phyloP scores from a whole-genome alignment of 2,113 vertebrate genomes.

The Neolamprologus sp. region DNA sequence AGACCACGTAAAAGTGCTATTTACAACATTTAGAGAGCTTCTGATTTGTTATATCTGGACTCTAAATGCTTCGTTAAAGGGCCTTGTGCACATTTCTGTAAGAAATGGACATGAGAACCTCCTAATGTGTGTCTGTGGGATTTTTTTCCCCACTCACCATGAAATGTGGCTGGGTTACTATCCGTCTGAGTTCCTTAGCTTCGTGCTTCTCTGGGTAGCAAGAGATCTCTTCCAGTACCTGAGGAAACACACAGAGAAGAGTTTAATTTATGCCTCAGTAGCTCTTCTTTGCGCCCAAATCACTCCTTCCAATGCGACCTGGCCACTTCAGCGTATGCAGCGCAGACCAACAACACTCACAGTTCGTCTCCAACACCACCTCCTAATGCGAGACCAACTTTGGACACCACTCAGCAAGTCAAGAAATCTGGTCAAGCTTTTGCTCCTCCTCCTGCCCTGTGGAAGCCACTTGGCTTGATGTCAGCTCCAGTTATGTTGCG shows the following conservation, averaged over 20 bases:
- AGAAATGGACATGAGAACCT: background rate
- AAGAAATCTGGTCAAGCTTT: background rate
- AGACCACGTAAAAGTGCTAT: background rate
- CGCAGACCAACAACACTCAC: background rate
- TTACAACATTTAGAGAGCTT: background rate
- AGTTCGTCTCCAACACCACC: background rate
- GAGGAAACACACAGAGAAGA: constrained; percentile 16
- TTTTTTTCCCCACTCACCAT: constrained; percentile 80
- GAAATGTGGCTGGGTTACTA: constrained; percentile 98
- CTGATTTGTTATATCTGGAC: background rate
- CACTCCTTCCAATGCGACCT: background rate
- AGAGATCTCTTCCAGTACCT: constrained; percentile 99
- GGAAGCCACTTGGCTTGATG: constrained; percentile 18
- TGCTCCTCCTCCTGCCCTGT: background rate
- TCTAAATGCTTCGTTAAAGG: background rate
- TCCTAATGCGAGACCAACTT: background rate
- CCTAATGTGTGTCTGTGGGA: background rate
- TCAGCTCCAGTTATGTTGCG: constrained; percentile 53
- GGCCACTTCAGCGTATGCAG: background rate
- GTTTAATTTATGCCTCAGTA: background rate
- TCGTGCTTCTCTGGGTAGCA: constrained; percentile 96
- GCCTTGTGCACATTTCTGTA: background rate
- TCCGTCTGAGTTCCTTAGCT: constrained; percentile 92
- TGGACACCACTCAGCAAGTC: background rate
- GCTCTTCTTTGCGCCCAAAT: background rate